Base-by-base conservation (phyloP, 2,888 invertebrate species). In the Neoitamus cyanurus region DNA sequence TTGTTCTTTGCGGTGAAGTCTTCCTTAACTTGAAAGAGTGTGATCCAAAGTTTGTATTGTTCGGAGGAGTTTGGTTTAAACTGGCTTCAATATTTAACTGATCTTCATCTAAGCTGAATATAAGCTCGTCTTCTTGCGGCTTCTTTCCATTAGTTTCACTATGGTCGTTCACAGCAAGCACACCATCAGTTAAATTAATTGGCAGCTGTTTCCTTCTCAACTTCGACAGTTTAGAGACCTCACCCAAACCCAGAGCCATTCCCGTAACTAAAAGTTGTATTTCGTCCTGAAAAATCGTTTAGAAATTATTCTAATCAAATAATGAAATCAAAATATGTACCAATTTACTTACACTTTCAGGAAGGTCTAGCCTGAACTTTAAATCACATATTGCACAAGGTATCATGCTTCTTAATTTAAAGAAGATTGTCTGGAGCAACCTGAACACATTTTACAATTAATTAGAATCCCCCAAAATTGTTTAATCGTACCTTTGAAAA, bases 311-410 rank as follows among this genome's bases (percentile, higher is more conserved):
- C 0, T 42, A 1, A 6, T 15, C 2, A 1, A 15, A 48, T 0
- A 13, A 20, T 15, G 13, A 7, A 34, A 2, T 13, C 25, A 1
- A 9, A 15, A 34, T 3, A 3, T 6, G 3, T 5, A 34, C 7
- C 2, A 15, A 48, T 48, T 48, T 15, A 87, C 90, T 89, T 90
- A 93, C 94, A 85, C 96, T 95, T 90, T 98, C 98, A 0, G 98
- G 97, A 87, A 98, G 92, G 87, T 97, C 97, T 0, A 98, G 93
- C 86, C 95, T 94, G 90, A 98, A 97, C 88, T 94, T 93, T 36
- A 98, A 92, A 89, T 96, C 94, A 86, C 95, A 95, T 20, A 98
- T 92, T 15, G 97, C 96, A 90, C 97, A 97, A 0, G 98, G 98
- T 86, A 95, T 94, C 94, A 97, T 94, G 13, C 96, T 93, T 11